Base-by-base conservation (phyloP, 2,797 vertebrate genomes). In the Oryzias sinensis region DNA sequence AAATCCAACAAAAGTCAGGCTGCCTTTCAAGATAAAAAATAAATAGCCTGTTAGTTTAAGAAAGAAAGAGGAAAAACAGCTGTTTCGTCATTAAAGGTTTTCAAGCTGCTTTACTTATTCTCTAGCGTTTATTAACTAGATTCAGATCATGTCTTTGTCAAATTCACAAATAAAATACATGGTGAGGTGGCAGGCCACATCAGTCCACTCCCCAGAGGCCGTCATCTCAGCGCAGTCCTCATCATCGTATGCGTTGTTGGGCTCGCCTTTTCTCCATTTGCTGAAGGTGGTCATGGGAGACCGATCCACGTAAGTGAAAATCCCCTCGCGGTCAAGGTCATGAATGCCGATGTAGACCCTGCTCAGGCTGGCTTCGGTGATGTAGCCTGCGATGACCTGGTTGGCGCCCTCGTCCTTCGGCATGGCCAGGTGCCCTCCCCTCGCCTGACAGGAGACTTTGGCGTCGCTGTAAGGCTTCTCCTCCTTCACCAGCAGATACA, bases 101-200 rank as follows among this genome's bases (percentile, higher is more conserved):
- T 22, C 22, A 46, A 46, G 16, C 18, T 20, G 44, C 4, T 37
- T 37, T 37, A 37, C 33, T 37, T 3, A 52, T 13, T 40, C 43
- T 44, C 22, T 41, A 5, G 37, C 24, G 49, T 53, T 44, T 57
- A 18, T 24, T 54, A 44, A 49, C 15, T 37, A 16, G 33, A 15
- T 29, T 92, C 74, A 93, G 40, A 89, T 80, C 46, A 83, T 87
- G 80, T 95, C 95, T 73, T 96, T 98, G 82, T 97, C 95, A 65
- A 99, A 99, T 86, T 99, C 97, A 27, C 97, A 99, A 61, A 99
- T 90, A 75, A 98, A 99, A 87, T 93, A 96, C 97, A 99, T 98
- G 68, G 96, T 95, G 13, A 93, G 92, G 40, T 94, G 89, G 70
- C 97, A 99, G 0, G 95, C 92, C 22, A 98, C 97, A 14, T 99